These are phyloP conservation scores for Phlogophora meticulosa DNA, from an alignment of 2,888 invertebrate species.

Conservation along the genomic window DNA sequence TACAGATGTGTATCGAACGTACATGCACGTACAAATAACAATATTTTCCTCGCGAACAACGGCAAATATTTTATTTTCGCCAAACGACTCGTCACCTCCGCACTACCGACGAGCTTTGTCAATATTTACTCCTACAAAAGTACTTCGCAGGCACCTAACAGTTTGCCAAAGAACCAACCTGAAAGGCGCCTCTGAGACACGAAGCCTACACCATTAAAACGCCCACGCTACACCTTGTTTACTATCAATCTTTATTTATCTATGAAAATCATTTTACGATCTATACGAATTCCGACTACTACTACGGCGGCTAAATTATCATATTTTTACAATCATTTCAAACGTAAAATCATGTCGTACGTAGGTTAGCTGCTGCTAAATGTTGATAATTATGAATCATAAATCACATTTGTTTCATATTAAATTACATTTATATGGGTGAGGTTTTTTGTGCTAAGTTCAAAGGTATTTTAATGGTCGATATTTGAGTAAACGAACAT, in stretches of 20 bases:
- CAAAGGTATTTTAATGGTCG: constrained; percentile 11
- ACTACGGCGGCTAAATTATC: constrained; percentile 51
- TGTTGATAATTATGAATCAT: constrained; percentile 38
- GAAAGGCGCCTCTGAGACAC: constrained; percentile 72
- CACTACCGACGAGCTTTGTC: constrained; percentile 70
- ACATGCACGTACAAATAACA: constrained; percentile 24
- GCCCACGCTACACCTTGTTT: constrained; percentile 64
- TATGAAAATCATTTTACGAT: constrained; percentile 55
- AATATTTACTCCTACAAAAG: constrained; percentile 76
- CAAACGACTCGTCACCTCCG: constrained; percentile 63
- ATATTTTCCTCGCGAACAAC: constrained; percentile 28
- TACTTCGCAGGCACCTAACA: constrained; percentile 53
- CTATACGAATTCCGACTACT: constrained; percentile 32
- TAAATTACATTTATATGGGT: constrained; percentile 24
- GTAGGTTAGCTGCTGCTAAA: constrained; percentile 40
- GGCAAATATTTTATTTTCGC: constrained; percentile 61
- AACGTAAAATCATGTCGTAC: constrained; percentile 33
- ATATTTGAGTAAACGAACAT: constrained; percentile 20
- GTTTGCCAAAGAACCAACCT: constrained; percentile 70
- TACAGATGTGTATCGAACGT: constrained; percentile 48
- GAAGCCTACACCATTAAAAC: constrained; percentile 64
- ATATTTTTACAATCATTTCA: constrained; percentile 53
- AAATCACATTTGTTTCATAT: constrained; percentile 32
- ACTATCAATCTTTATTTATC: constrained; percentile 64
- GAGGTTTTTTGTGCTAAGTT: constrained; percentile 20